These are phyloP conservation scores for Leptarthrus brevirostris DNA, from an alignment of 2,888 invertebrate species.

Conservation along the genomic window DNA sequence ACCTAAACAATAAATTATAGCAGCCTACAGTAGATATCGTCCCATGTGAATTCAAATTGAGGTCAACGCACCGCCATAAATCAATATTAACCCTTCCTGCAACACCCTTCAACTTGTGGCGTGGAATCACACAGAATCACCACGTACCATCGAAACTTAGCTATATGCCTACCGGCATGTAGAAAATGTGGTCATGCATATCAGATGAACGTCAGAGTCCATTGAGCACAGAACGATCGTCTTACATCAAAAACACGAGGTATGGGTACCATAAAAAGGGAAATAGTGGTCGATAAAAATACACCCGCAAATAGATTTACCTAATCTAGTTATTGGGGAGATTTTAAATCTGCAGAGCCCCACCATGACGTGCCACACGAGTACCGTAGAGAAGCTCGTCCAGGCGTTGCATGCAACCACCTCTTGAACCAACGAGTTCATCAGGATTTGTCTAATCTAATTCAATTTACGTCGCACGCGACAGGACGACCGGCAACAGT, in stretches of 20 bases:
- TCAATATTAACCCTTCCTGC: conserved; percentile 47
- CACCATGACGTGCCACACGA: not conserved
- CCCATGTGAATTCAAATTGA: conserved; percentile 46
- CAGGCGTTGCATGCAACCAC: not conserved
- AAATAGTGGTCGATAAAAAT: conserved; percentile 16
- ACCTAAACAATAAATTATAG: conserved; percentile 43
- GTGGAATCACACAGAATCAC: conserved; percentile 27
- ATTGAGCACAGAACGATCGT: conserved; percentile 28
- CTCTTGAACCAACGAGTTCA: not conserved
- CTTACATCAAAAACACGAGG: conserved; percentile 2
- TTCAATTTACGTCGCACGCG: conserved; percentile 14
- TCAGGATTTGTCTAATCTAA: not conserved
- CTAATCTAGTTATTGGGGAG: conserved; percentile 17
- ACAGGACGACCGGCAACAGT: not conserved
- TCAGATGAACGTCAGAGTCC: conserved; percentile 38
- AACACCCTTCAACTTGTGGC: conserved; percentile 43
- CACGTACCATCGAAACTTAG: conserved; percentile 30
- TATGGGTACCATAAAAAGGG: not conserved
- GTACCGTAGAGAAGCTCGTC: not conserved
- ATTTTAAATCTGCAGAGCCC: not conserved
- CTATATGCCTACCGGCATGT: conserved; percentile 32
- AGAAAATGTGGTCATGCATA: conserved; percentile 45
- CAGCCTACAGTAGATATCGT: conserved; percentile 26
- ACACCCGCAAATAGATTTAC: conserved; percentile 23
- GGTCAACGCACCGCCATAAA: conserved; percentile 48